Evolutionary conservation across 2,113 vertebrate species (phyloP).

Genomic region (Catharus bicknelli): DNA sequence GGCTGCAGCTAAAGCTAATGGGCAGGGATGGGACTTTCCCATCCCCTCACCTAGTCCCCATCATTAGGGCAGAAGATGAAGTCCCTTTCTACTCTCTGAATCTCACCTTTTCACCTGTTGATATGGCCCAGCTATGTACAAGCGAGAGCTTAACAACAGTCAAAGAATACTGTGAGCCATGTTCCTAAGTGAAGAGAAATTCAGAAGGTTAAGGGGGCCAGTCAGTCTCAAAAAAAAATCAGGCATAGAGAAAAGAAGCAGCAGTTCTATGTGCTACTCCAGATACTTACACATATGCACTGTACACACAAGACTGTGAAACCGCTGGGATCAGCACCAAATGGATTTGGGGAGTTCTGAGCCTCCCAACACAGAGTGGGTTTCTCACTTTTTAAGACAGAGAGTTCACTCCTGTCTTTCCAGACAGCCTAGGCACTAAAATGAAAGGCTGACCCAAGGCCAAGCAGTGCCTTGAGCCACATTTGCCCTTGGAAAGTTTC

Average conservation of each 20-base stretch:
- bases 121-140: neutral
- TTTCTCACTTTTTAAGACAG: neutral
- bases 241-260: neutral
- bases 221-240: neutral
- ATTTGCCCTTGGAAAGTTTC: neutral
- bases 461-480: neutral
- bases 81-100: neutral
- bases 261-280: neutral
- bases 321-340: neutral
- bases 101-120: neutral
- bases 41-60: neutral
- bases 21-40: neutral
- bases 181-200: neutral
- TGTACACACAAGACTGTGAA: neutral
- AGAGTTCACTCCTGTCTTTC: neutral
- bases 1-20: neutral
- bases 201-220: neutral
- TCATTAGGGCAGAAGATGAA: neutral
- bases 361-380: neutral
- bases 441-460: neutral
- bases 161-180: neutral
- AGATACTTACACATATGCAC: neutral
- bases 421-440: neutral
- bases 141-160: neutral
- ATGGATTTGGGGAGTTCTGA: neutral